Conservation (phyloP, 2,113 vertebrate species). For the Tretioscincus oriximinensis region DNA sequence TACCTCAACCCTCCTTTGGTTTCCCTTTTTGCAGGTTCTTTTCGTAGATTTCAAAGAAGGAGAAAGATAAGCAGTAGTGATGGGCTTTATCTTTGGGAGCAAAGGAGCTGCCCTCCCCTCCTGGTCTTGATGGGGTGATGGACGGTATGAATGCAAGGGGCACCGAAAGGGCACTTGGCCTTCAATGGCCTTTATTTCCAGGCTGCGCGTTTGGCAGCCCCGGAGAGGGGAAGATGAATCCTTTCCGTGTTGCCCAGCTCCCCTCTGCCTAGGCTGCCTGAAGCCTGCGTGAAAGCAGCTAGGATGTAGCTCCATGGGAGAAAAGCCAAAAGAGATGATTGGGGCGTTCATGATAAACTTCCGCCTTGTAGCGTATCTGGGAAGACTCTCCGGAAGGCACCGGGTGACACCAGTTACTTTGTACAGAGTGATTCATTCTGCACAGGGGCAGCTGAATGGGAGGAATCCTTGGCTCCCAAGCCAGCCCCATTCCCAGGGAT, state of each 20-base stretch:
- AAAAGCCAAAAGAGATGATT: slow-evolving; percentile 20
- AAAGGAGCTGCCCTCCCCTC: background rate
- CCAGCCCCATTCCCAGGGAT: slow-evolving; percentile 1
- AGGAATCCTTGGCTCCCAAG: slow-evolving; percentile 1
- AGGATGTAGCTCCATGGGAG: slow-evolving; percentile 4
- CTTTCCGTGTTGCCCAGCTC: slow-evolving; percentile 10
- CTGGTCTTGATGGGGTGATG: slow-evolving; percentile 18
- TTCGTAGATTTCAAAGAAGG: background rate
- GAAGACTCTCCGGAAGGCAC: slow-evolving; percentile 21
- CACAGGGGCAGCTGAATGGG: slow-evolving; percentile 19
- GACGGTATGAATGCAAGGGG: slow-evolving; percentile 15
- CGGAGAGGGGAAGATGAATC: slow-evolving; percentile 19
- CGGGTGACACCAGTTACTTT: slow-evolving; percentile 13
- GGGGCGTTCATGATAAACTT: slow-evolving; percentile 19
- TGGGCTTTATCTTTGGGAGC: background rate
- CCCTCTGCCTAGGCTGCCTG: slow-evolving; percentile 1
- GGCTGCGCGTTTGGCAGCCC: slow-evolving; percentile 16
- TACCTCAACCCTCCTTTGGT: background rate
- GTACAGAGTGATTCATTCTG: slow-evolving; percentile 12
- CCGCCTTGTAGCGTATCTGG: background rate
- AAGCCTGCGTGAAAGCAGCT: slow-evolving; percentile 16
- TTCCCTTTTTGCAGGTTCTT: background rate
- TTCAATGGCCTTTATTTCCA: slow-evolving; percentile 11
- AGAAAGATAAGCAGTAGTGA: background rate
- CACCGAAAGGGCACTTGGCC: slow-evolving; percentile 13